Conservation (phyloP, 1,140 invertebrate genomes). For the Drosophila paulistorum region DNA sequence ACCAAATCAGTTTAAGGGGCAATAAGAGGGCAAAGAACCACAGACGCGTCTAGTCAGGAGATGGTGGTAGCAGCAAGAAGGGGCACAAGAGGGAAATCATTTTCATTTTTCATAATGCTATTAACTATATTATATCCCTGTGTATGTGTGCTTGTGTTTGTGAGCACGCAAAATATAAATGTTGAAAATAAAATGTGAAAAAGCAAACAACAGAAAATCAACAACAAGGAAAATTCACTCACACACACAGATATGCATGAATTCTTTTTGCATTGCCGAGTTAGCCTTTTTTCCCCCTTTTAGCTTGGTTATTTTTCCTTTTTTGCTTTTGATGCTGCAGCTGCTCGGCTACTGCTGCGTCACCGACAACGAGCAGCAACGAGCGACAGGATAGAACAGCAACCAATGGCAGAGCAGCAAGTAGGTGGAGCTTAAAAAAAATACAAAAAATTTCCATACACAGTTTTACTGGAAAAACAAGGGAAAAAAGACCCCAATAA, state of each 20-base stretch:
- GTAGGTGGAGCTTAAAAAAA: slow-evolving; percentile 82
- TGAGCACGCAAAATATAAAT: slow-evolving; percentile 77
- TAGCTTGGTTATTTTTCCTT: slow-evolving; percentile 58
- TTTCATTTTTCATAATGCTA: slow-evolving; percentile 78
- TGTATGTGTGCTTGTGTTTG: slow-evolving; percentile 23
- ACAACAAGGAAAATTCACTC: slow-evolving; percentile 56
- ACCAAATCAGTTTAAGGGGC: slow-evolving; percentile 35
- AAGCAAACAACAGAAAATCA: slow-evolving; percentile 79
- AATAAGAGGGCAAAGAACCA: slow-evolving; percentile 37
- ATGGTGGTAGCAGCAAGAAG: slow-evolving; percentile 14
- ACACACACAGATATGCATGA: slow-evolving; percentile 21
- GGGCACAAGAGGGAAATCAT: slow-evolving; percentile 24
- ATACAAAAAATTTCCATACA: slow-evolving; percentile 71
- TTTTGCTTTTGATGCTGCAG: slow-evolving; percentile 44
- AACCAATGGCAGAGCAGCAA: slow-evolving; percentile 76
- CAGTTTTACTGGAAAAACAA: slow-evolving; percentile 51
- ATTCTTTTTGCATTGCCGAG: slow-evolving; percentile 64
- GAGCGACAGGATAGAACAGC: slow-evolving; percentile 40
- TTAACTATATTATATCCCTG: slow-evolving; percentile 48
- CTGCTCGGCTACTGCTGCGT: slow-evolving; percentile 46
- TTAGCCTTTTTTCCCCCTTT: slow-evolving; percentile 78
- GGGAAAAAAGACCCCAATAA: slow-evolving; percentile 49
- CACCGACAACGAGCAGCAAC: slow-evolving; percentile 33
- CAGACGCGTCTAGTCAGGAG: slow-evolving; percentile 66
- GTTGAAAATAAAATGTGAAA: slow-evolving; percentile 82